Evolutionary conservation across 2,113 vertebrate species (phyloP).

Genomic region (Camarhynchus parvulus): DNA sequence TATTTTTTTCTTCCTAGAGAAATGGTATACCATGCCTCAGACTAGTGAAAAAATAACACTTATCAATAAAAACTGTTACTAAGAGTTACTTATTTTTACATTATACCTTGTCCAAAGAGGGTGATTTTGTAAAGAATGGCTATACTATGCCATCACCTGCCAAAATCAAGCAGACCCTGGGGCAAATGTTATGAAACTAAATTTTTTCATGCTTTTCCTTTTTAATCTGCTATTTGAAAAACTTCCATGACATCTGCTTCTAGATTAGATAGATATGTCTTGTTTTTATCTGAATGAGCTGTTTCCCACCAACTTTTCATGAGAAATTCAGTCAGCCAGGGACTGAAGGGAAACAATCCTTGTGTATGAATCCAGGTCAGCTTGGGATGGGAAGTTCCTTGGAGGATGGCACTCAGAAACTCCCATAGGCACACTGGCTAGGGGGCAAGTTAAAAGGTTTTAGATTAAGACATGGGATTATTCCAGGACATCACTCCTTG

Average conservation of each 20-base stretch:
- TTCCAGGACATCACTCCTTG: background rate
- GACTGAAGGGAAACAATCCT: background rate
- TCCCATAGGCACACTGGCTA: background rate
- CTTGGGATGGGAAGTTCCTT: background rate
- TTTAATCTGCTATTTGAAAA: background rate
- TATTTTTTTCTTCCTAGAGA: background rate
- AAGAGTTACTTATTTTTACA: background rate
- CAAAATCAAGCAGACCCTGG: background rate
- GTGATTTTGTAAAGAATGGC: background rate
- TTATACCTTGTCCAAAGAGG: background rate
- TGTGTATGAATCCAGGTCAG: background rate
- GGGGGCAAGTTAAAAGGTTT: background rate
- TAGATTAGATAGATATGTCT: background rate
- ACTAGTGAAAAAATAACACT: background rate
- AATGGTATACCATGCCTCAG: background rate
- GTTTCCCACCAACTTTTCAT: background rate
- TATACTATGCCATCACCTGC: background rate
- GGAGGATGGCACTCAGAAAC: background rate
- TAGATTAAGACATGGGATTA: background rate
- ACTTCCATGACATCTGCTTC: background rate
- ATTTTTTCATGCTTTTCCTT: background rate
- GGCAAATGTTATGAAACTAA: background rate
- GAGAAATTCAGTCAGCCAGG: background rate
- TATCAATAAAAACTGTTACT: background rate
- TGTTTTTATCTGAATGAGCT: background rate